phyloP scores from a whole-genome alignment of 2,113 vertebrate genomes.

The Odobenus rosmarus region DNA sequence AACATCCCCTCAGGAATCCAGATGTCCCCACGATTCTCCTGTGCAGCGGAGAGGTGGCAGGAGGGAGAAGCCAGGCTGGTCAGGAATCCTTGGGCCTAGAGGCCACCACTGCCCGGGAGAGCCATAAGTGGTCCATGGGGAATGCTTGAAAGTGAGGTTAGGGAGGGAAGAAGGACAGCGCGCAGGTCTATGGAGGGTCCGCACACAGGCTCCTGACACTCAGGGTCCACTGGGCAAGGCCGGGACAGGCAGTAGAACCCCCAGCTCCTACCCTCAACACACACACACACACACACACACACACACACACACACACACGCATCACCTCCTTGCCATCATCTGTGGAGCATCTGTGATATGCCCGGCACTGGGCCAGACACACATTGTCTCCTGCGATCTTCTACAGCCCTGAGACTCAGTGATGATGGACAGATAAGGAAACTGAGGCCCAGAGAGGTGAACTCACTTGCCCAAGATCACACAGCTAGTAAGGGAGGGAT shows the following conservation, averaged over 20 bases:
- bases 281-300: not conserved
- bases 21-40: conserved; percentile 57
- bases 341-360: not conserved
- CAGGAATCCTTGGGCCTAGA: not conserved
- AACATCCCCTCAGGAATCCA: conserved; percentile 79
- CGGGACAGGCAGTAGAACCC: not conserved
- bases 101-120: not conserved
- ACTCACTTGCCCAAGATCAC: not conserved
- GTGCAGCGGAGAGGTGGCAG: not conserved
- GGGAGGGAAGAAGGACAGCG: not conserved
- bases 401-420: not conserved
- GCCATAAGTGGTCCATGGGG: rapidly evolving
- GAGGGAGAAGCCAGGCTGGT: not conserved
- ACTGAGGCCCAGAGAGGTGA: not conserved
- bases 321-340: not conserved
- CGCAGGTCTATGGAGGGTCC: not conserved
- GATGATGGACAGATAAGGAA: not conserved
- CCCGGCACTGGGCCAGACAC: too few species aligned
- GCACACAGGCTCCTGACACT: rapidly evolving
- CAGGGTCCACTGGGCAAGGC: not conserved
- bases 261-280: not conserved
- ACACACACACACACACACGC: not conserved
- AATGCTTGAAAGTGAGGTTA: too few species aligned
- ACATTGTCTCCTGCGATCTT: not conserved
- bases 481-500: not conserved